phyloP scores from a whole-genome alignment of 2,113 vertebrate species.

The Oncorhynchus kisutch region DNA sequence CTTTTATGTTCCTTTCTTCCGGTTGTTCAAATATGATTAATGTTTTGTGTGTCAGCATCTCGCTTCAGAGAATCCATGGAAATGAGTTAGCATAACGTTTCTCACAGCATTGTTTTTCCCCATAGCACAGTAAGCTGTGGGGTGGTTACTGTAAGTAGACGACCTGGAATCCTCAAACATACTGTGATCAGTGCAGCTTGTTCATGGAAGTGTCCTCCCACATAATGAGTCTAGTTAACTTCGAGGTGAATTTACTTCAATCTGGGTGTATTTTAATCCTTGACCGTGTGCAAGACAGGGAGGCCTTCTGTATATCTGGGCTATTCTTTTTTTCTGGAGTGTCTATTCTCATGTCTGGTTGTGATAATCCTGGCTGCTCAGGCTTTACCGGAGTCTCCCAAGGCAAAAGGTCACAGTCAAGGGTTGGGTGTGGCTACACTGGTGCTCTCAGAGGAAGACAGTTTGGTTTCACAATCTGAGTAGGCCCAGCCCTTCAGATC shows the following conservation, averaged over 20 bases:
- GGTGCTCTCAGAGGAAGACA: slow-evolving; percentile 37
- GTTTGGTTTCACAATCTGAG: slow-evolving; percentile 42
- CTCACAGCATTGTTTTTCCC: no score
- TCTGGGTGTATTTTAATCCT: background rate
- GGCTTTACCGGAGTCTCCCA: slow-evolving; percentile 20
- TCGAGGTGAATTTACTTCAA: slow-evolving; percentile 7
- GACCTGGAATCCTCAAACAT: background rate
- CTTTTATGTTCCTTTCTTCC: slow-evolving; percentile 21
- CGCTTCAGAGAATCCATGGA: background rate
- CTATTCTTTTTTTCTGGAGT: background rate
- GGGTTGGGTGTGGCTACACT: slow-evolving; percentile 45
- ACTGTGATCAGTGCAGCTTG: background rate
- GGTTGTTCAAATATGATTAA: background rate
- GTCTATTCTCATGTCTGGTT: slow-evolving; percentile 20
- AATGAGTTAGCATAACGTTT: background rate
- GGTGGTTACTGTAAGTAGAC: no score
- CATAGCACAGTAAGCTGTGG: no score
- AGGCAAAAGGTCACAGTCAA: slow-evolving; percentile 36
- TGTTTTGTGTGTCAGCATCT: slow-evolving; percentile 5
- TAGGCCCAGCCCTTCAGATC: slow-evolving; percentile 31
- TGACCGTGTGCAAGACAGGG: background rate
- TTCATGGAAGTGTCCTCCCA: background rate
- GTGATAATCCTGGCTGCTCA: slow-evolving; percentile 14
- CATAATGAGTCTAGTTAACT: slow-evolving; percentile 5
- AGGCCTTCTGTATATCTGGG: background rate